Evolutionary conservation across 2,888 invertebrate genomes (phyloP).

Genomic region (Pachycephus smyrnensis): DNA sequence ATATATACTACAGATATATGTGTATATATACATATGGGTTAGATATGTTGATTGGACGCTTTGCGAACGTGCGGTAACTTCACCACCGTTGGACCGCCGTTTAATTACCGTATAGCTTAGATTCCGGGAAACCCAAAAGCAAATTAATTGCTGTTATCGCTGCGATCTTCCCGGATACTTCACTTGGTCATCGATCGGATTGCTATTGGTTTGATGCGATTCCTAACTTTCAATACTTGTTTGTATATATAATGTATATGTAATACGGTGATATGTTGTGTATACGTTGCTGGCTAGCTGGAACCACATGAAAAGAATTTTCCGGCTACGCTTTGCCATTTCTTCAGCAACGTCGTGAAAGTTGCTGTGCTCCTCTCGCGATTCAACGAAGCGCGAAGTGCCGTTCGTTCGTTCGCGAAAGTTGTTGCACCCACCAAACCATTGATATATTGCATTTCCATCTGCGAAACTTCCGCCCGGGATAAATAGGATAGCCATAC

Average conservation of each 20-base stretch:
- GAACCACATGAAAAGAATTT: not conserved
- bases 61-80: not conserved
- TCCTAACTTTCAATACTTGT: no score
- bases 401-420: not conserved
- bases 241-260: no score
- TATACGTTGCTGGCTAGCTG: not conserved
- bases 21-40: not conserved
- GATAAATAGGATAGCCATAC: not conserved
- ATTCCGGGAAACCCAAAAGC: not conserved
- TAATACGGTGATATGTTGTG: not conserved
- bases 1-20: not conserved
- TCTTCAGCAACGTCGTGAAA: not conserved
- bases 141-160: not conserved
- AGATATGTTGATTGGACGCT: not conserved
- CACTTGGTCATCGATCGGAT: not conserved
- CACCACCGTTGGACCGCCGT: slow-evolving; percentile 24
- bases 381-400: not conserved
- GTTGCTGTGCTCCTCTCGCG: not conserved
- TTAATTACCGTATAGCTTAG: slow-evolving; percentile 40
- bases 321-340: not conserved
- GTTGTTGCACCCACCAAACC: not conserved
- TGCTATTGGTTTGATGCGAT: no score
- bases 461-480: not conserved
- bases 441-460: not conserved
- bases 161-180: not conserved